These are phyloP conservation scores for Trachelus stipa DNA, from an alignment of 2,888 invertebrate species.

Conservation along the genomic window DNA sequence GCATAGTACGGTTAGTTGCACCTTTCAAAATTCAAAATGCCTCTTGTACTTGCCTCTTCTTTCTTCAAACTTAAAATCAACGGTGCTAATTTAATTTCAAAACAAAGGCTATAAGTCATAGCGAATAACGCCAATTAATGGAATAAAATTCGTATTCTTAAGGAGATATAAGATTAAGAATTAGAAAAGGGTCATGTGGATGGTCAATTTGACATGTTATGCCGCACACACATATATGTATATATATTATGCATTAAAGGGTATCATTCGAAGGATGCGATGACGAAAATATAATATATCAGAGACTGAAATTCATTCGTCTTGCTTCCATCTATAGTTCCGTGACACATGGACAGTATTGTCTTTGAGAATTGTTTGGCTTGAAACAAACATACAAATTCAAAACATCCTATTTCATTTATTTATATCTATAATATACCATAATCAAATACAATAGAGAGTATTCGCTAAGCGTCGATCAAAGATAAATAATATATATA, in stretches of 20 bases:
- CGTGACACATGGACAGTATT: neutral
- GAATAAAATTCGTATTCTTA: neutral
- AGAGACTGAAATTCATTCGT: neutral
- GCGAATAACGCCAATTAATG: neutral
- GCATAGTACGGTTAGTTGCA: too few species aligned
- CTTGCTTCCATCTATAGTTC: neutral
- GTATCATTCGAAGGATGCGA: neutral
- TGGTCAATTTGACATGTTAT: neutral
- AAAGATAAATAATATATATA: too few species aligned
- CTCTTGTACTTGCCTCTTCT: neutral
- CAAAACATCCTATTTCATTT: neutral
- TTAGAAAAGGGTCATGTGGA: neutral
- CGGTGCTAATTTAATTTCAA: neutral
- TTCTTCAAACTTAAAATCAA: neutral
- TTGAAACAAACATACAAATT: neutral
- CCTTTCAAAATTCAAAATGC: neutral
- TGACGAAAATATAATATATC: neutral
- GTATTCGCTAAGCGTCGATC: neutral
- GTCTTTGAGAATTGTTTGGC: neutral
- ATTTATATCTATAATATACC: neutral
- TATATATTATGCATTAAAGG: neutral
- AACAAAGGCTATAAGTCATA: neutral
- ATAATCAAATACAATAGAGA: neutral
- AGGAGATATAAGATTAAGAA: neutral
- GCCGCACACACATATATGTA: neutral